Evolutionary conservation across 2,113 vertebrate species (phyloP), one percentile per base, ranked within the genome.

Genomic region (Ophiodon elongatus): DNA sequence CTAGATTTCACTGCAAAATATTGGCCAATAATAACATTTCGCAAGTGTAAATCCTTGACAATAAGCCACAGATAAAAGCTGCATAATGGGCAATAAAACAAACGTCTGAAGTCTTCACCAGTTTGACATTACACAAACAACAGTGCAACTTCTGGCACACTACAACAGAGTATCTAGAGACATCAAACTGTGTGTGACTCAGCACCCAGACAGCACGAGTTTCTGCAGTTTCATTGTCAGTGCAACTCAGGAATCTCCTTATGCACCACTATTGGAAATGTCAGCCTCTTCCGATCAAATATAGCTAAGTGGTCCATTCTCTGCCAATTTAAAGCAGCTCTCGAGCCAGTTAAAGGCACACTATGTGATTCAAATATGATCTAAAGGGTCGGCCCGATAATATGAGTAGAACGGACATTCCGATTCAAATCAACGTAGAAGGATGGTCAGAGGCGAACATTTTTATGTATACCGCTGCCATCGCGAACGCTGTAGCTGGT

Each of bases 151-250:
- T 62, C 35, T 67, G 43, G 54, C 63, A 50, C 3, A 1, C 27
- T 72, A 37, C 62, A 74, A 66, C 31, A 85, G 43, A 79, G 52
- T 33, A 54, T 56, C 70, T n/a, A n/a, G 65, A 73, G 79, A 83
- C 31, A 60, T 82, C 67, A 71, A 63, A 72, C 41, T 62, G 47
- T 35, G 75, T 69, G 47, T 35, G 78, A 84, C 63, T 89, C 80
- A 66, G 68, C 2, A 27, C 37, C 14, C 45, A 66, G 54, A 69
- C 73, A 64, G 74, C 72, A 74, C 1, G 73, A 72, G 59, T 87
- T 57, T 29, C 21, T 43, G 71, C 33, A 63, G 21, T 65, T 82
- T 78, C 68, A 52, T 31, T 83, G 69, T 70, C 47, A 79, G 66
- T 73, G 69, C 47, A 77, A 65, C 39, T 78, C 71, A 68, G 67